Evolutionary conservation across 2,113 vertebrate genomes (phyloP).

Genomic region (Sinocyclocheilus anophthalmus): DNA sequence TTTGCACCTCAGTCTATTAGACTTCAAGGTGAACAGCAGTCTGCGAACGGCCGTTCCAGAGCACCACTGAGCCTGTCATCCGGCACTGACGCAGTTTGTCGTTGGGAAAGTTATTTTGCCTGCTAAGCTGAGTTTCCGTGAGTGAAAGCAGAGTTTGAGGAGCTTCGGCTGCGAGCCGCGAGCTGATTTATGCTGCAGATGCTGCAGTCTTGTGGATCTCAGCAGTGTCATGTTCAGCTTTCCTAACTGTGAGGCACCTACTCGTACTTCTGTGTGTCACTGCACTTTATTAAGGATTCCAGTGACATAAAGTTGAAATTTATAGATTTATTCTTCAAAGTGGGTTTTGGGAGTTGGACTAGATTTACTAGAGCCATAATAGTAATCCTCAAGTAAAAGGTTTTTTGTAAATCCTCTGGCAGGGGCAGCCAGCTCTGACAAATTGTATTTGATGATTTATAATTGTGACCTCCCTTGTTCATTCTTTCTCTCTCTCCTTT

Average conservation of each 20-base stretch:
- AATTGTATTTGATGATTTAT: conserved; percentile 28
- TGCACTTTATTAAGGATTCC: conserved; percentile 33
- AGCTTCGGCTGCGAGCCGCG: no score
- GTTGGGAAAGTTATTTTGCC: no score
- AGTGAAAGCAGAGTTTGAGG: no score
- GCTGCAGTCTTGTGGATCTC: conserved; percentile 39
- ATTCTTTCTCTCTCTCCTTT: no score
- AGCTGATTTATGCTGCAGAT: no score
- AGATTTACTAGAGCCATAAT: conserved; percentile 34
- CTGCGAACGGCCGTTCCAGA: no score
- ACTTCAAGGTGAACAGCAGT: no score
- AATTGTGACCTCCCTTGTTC: no score
- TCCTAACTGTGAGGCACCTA: not conserved
- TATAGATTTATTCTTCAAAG: conserved; percentile 43
- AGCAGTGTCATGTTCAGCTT: conserved; percentile 35
- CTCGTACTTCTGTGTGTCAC: conserved; percentile 20
- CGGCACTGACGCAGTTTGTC: no score
- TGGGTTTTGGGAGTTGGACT: not conserved
- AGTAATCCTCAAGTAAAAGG: conserved; percentile 19
- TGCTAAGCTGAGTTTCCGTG: no score
- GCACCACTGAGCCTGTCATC: no score
- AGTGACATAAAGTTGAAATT: conserved; percentile 16
- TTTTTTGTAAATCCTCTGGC: conserved; percentile 9
- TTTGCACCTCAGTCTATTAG: no score
- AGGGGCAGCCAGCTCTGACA: conserved; percentile 13